Base-by-base conservation (phyloP, 2,113 vertebrate species). In the Brachyhypopomus gauderio region DNA sequence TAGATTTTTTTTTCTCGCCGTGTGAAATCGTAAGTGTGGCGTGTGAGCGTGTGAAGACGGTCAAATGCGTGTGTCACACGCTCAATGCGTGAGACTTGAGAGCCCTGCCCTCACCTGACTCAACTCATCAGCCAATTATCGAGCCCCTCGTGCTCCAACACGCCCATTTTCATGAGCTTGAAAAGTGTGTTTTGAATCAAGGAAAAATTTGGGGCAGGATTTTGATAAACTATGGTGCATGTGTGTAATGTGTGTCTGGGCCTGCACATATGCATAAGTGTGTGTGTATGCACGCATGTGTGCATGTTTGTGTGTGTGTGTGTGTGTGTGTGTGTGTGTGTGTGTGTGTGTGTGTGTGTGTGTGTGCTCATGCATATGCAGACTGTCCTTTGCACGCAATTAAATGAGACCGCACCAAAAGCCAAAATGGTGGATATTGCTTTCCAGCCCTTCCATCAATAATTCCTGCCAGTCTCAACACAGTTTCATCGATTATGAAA, bases 401-500 rank as follows among this genome's bases (percentile, higher is more conserved):
- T 41, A 41, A 41, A 34, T 7, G 52, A 58, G 52, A 41, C 52
- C 30, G 56, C 55, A 41, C 27, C n/a, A 38, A 70, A 70, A 77
- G 62, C 9, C 45, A 56, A 56, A 45, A 77, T 17, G 41, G 19
- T 77, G 62, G 62, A 55, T 77, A n/a, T 38, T 20, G 2, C 67
- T 78, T 20, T 69, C n/a, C 14, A 60, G 56, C 64, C 30, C n/a
- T 30, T 78, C n/a, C 55, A 71, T 79, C 77, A 45, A 20, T 60
- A 71, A 67, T 70, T 71, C 22, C 34, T 71, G 55, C 66, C 52
- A 19, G 52, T 79, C 52, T 60, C 55, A 27, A 71, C 64, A 58
- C 63, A 58, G 56, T 56, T 58, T 52, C 45, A 78, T 78, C 30
- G 34, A 41, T 78, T 78, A 78, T 58, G n/a, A 55, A 78, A 69